phyloP scores from a whole-genome alignment of 2,888 invertebrate species.

The Elysia crispata region DNA sequence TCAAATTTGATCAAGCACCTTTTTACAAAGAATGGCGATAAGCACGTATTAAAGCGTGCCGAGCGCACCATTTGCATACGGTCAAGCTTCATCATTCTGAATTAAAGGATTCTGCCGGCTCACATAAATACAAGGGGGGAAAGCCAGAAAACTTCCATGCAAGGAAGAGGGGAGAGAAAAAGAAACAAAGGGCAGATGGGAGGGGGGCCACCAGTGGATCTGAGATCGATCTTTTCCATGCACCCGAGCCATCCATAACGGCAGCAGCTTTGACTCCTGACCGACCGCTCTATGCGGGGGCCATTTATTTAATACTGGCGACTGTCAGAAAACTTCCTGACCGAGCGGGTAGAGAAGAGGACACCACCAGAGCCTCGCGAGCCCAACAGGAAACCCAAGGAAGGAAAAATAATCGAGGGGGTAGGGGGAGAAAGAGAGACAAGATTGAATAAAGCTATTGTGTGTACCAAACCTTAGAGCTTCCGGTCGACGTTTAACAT shows the following conservation, averaged over 20 bases:
- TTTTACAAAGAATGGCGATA: conserved; percentile 14
- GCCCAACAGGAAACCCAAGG: too few species aligned
- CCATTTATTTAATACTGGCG: not conserved
- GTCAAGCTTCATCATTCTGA: conserved; percentile 9
- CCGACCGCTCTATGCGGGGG: not conserved
- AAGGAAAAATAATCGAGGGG: too few species aligned
- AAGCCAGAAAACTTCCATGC: not conserved
- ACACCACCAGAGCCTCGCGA: too few species aligned
- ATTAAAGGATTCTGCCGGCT: conserved; percentile 25
- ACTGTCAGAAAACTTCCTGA: too few species aligned
- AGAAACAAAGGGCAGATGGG: not conserved
- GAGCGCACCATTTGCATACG: conserved; percentile 37
- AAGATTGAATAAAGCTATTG: too few species aligned
- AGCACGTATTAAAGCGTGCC: conserved; percentile 23
- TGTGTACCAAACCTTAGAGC: too few species aligned
- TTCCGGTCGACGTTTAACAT: too few species aligned
- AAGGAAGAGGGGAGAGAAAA: not conserved
- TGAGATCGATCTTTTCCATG: not conserved
- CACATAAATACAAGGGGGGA: conserved; percentile 20
- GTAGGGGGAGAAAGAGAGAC: too few species aligned
- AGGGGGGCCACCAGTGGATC: not conserved
- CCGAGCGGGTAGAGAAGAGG: too few species aligned
- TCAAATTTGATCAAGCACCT: conserved; percentile 32
- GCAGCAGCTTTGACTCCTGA: not conserved
- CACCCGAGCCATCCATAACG: conserved; percentile 15